Percentiles rank a stretch among this genome's conserved stretches.
These are phyloP conservation scores for Heterotilapia buettikoferi DNA, from an alignment of 2,113 vertebrate species.

Conservation along the genomic window DNA sequence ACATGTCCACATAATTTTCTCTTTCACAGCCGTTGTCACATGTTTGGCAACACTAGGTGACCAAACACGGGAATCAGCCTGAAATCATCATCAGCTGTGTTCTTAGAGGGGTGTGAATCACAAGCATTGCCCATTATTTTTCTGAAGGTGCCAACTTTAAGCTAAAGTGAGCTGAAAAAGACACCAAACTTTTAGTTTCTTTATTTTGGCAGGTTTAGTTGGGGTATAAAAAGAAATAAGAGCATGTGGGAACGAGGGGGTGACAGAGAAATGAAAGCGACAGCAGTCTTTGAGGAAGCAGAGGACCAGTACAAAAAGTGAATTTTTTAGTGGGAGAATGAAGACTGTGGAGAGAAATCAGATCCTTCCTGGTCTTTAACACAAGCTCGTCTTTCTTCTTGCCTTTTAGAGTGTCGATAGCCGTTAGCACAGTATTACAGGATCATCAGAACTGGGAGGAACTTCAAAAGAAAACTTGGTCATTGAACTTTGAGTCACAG, in stretches of 20 bases:
- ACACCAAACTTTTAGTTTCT: not conserved
- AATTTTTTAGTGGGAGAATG: constrained; percentile 7
- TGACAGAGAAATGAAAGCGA: not conserved
- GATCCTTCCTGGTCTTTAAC: not conserved
- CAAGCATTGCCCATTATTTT: not conserved
- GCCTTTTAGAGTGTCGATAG: not conserved
- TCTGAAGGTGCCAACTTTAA: not conserved
- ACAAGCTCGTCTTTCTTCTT: not conserved
- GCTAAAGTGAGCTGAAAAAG: not conserved
- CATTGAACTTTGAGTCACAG: not conserved
- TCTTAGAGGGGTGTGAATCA: not conserved
- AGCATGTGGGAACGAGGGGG: not conserved
- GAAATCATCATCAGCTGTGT: not conserved
- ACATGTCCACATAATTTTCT: not conserved
- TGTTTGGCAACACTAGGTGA: not conserved
- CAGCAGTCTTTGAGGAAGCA: not conserved
- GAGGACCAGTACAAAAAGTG: not conserved
- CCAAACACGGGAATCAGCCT: not conserved
- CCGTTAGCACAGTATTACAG: not conserved
- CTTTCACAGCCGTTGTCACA: not conserved
- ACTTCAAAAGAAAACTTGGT: constrained; percentile 36
- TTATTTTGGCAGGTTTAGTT: not conserved
- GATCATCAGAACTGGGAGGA: constrained; percentile 9
- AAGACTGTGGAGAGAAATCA: not conserved
- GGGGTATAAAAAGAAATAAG: not conserved